These are phyloP conservation scores for Calidris pugnax DNA, from an alignment of 2,113 vertebrate species.

Conservation along the genomic window DNA sequence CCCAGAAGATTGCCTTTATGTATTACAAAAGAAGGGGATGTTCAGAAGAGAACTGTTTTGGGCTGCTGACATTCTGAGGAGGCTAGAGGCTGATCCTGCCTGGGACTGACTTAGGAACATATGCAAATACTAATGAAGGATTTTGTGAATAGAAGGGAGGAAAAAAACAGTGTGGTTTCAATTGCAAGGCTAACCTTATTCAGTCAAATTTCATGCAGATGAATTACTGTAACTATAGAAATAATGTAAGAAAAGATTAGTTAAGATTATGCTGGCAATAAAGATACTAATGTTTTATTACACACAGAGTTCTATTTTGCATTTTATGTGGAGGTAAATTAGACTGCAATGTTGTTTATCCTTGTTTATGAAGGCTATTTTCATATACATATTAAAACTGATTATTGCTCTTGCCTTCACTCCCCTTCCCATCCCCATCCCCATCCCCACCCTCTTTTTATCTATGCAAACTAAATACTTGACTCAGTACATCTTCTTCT, in stretches of 20 bases:
- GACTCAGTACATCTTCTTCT: background rate
- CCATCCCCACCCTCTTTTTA: conserved; percentile 27
- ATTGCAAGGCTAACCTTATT: conserved; percentile 44
- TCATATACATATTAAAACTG: conserved; percentile 58
- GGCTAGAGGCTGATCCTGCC: conserved; percentile 38
- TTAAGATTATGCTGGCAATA: conserved; percentile 72
- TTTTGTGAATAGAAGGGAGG: conserved; percentile 16
- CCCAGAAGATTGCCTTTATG: conserved; percentile 74
- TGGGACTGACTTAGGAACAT: conserved; percentile 34
- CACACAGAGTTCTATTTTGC: conserved; percentile 54
- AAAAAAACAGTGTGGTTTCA: background rate
- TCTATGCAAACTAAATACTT: conserved; percentile 24
- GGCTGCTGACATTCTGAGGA: conserved; percentile 59
- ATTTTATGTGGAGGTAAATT: conserved; percentile 74
- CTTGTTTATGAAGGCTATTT: conserved; percentile 71
- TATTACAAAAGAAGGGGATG: conserved; percentile 69
- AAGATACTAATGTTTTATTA: conserved; percentile 73
- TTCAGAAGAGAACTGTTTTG: conserved; percentile 65
- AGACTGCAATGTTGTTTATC: conserved; percentile 60
- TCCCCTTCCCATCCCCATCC: background rate
- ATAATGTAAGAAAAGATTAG: conserved; percentile 73
- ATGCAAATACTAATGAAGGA: conserved; percentile 51
- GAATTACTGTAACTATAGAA: conserved; percentile 69
- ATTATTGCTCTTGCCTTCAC: conserved; percentile 34
- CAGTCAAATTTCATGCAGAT: conserved; percentile 61